Evolutionary conservation across 2,888 invertebrate genomes (phyloP).

Genomic region (Pherbina coryleti): DNA sequence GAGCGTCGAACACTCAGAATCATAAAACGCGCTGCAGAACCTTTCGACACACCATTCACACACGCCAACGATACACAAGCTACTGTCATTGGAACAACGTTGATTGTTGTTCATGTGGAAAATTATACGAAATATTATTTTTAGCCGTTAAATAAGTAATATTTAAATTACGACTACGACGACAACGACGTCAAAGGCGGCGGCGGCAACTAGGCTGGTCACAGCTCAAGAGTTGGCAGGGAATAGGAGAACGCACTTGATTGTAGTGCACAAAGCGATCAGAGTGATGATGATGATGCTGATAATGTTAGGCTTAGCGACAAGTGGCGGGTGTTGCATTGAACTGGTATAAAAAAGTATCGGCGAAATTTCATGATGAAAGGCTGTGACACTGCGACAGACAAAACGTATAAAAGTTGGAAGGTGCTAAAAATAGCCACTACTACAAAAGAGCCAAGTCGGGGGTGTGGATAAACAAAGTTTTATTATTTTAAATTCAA

Average conservation of each 20-base stretch:
- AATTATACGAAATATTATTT: constrained; percentile 30
- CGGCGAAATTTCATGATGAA: background rate
- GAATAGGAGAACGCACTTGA: background rate
- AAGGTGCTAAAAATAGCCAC: constrained; percentile 12
- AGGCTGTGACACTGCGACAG: background rate
- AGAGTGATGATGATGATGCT: background rate
- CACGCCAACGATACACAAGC: background rate
- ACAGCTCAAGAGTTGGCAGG: background rate
- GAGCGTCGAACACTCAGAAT: background rate
- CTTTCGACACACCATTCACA: too few relatives aligned
- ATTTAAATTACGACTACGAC: constrained; percentile 20
- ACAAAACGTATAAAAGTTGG: background rate
- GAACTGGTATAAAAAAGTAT: background rate
- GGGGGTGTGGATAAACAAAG: background rate
- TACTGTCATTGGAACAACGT: background rate
- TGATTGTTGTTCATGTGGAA: background rate
- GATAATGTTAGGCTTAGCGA: background rate
- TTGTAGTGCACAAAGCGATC: background rate
- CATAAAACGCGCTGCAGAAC: background rate
- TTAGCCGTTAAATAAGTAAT: constrained; percentile 28
- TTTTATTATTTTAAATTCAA: constrained; percentile 15
- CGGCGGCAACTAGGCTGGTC: background rate
- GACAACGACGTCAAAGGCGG: background rate
- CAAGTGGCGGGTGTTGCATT: background rate
- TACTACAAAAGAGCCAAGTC: background rate